Percentiles rank a stretch among this genome's conserved stretches.
Conservation (phyloP, 1,140 invertebrate genomes). For the Drosophila equinoxialis region DNA sequence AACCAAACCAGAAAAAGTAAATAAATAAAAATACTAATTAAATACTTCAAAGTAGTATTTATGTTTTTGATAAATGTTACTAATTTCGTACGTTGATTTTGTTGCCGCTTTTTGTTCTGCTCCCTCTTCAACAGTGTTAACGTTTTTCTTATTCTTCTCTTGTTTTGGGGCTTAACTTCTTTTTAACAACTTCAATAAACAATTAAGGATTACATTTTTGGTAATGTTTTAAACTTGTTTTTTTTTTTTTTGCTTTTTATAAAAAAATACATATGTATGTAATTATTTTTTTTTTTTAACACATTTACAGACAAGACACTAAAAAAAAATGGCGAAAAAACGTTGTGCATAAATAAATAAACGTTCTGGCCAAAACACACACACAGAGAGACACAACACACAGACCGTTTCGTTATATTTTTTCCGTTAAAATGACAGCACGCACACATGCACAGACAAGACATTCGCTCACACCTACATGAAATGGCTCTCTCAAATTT, state of each 20-base stretch:
- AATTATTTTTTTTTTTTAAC: constrained; percentile 6
- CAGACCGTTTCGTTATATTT: constrained; percentile 8
- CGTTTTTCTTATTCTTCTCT: constrained; percentile 1
- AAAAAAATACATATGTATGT: too few relatives aligned
- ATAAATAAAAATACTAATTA: constrained; percentile 28
- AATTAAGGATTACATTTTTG: neutral
- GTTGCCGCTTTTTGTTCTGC: neutral
- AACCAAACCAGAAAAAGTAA: constrained; percentile 16
- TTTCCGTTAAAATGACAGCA: constrained; percentile 5
- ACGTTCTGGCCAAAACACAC: constrained; percentile 11
- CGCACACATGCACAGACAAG: neutral
- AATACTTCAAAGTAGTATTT: neutral
- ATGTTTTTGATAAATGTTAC: neutral
- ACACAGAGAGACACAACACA: neutral
- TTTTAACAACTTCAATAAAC: neutral
- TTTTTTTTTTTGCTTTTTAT: neutral
- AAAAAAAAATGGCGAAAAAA: constrained; percentile 15
- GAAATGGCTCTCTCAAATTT: neutral
- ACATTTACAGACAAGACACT: constrained; percentile 15
- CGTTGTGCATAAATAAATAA: constrained; percentile 14
- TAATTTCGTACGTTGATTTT: neutral
- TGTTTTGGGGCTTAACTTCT: neutral
- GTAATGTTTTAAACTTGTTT: neutral
- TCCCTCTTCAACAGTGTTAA: constrained; percentile 1
- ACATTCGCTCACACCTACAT: neutral